Conservation (phyloP, 2,113 vertebrate genomes). For the Indri indri region DNA sequence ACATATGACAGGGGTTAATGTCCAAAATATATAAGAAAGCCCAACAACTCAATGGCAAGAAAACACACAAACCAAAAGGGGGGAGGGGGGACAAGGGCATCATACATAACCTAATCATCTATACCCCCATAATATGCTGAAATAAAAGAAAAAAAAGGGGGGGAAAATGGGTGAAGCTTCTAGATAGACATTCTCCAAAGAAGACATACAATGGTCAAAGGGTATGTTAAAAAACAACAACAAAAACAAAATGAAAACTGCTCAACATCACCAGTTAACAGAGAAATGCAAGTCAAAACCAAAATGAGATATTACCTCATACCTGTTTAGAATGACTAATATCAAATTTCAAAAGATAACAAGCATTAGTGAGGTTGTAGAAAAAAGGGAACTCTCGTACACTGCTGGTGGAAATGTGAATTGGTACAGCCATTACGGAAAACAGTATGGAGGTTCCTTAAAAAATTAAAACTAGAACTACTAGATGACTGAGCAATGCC, state of each 20-base stretch:
- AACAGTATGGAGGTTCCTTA: neutral
- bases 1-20: neutral
- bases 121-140: too few relatives aligned
- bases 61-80: neutral
- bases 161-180: neutral
- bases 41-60: neutral
- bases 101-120: too few relatives aligned
- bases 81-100: too few relatives aligned
- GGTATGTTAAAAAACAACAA: neutral
- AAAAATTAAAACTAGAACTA: neutral
- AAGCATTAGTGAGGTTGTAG: neutral
- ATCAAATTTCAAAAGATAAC: neutral
- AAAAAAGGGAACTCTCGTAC: neutral
- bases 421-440: neutral
- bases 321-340: neutral
- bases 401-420: neutral
- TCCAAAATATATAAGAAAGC: neutral
- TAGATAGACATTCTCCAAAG: neutral
- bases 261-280: neutral
- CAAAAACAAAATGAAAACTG: too few relatives aligned
- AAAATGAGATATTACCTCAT: neutral
- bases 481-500: too few relatives aligned
- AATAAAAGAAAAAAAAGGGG: too few relatives aligned
- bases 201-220: neutral
- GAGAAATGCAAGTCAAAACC: neutral